These are phyloP conservation scores for Melieria picta DNA, from an alignment of 2,888 invertebrate species.

Conservation along the genomic window DNA sequence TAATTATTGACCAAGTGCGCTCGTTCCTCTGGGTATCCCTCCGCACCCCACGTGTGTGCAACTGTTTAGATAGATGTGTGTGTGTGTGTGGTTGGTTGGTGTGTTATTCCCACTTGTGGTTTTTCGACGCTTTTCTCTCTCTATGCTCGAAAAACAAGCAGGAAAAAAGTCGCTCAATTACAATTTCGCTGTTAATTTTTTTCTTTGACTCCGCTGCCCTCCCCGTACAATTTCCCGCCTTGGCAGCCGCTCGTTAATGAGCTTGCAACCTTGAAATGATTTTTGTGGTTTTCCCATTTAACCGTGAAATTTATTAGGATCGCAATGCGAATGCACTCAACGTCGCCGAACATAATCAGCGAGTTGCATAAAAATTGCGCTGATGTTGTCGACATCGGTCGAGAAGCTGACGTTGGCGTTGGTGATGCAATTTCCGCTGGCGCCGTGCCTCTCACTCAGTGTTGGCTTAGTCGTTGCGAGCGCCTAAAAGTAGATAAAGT, in stretches of 20 bases:
- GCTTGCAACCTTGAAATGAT: conserved; percentile 32
- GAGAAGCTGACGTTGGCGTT: not conserved
- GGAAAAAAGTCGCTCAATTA: conserved; percentile 17
- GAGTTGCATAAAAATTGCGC: conserved; percentile 22
- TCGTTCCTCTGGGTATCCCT: conserved; percentile 26
- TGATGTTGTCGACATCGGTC: not conserved
- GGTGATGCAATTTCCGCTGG: conserved; percentile 27
- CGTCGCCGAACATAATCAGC: conserved; percentile 6
- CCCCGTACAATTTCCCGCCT: not conserved
- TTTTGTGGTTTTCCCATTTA: conserved; percentile 28
- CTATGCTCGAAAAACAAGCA: not conserved
- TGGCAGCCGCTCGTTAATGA: conserved; percentile 27
- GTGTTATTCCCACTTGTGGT: conserved; percentile 29
- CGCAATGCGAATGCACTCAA: conserved; percentile 17
- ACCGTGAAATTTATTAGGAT: conserved; percentile 36
- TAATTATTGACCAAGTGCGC: conserved; percentile 52
- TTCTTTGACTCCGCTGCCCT: not conserved
- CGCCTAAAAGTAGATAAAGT: too few species aligned
- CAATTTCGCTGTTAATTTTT: conserved; percentile 4
- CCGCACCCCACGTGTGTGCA: conserved; percentile 25
- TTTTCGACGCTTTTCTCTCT: conserved; percentile 22
- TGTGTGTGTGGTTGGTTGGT: conserved; percentile 9
- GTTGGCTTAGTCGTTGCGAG: too few species aligned
- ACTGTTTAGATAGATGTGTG: not conserved
- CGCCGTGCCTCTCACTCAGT: not conserved